Percentiles rank a stretch among this genome's conserved stretches.
phyloP scores from a whole-genome alignment of 1,140 invertebrate species.

The Drosophila hydei region DNA sequence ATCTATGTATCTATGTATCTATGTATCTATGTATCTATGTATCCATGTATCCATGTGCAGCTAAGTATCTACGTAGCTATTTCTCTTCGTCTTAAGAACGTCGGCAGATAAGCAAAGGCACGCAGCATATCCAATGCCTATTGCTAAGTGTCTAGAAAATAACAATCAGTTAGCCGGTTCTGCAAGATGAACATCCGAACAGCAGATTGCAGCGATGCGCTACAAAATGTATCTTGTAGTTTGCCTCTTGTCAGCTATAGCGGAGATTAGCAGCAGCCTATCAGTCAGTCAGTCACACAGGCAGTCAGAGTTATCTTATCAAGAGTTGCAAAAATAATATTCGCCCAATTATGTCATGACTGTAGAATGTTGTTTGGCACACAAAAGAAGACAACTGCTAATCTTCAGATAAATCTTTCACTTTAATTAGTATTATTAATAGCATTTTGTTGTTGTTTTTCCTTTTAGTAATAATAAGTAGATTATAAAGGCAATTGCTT shows the following conservation, averaged over 20 bases:
- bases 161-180: constrained; percentile 72
- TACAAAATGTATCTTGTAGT: constrained; percentile 57
- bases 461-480: constrained; percentile 16
- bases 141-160: constrained; percentile 38
- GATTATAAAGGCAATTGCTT: constrained; percentile 45
- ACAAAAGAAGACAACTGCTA: constrained; percentile 32
- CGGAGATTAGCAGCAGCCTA: constrained; percentile 50
- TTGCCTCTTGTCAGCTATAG: constrained; percentile 51
- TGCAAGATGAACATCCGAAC: constrained; percentile 56
- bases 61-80: too few species aligned
- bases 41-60: too few species aligned
- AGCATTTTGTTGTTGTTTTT: background rate
- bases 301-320: constrained; percentile 57
- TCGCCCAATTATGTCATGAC: constrained; percentile 71
- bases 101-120: constrained; percentile 39
- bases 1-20: too few species aligned
- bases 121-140: constrained; percentile 49
- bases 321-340: constrained; percentile 60
- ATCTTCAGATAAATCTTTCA: constrained; percentile 26
- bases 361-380: constrained; percentile 50
- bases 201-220: constrained; percentile 56
- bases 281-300: background rate
- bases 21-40: too few species aligned
- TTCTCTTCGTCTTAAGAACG: constrained; percentile 10
- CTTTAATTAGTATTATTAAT: constrained; percentile 76